Evolutionary conservation across 2,888 invertebrate species (phyloP).

Genomic region (Drosophila atroscutellata): DNA sequence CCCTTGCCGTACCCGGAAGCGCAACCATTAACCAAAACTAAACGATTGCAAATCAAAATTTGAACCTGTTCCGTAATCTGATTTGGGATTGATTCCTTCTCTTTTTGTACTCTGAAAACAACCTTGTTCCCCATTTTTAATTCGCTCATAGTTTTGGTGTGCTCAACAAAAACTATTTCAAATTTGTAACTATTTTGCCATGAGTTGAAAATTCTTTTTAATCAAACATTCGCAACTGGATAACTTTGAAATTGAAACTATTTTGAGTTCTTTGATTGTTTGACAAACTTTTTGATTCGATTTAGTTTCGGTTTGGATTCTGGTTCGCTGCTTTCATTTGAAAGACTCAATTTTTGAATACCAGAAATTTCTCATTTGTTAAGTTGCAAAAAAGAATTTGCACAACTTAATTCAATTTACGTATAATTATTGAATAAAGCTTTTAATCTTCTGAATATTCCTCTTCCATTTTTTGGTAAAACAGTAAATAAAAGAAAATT

Average conservation of each 20-base stretch:
- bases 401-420: too few species aligned
- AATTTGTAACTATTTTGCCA: background rate
- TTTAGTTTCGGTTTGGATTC: background rate
- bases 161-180: background rate
- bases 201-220: background rate
- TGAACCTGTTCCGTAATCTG: background rate
- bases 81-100: background rate
- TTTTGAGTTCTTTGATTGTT: background rate
- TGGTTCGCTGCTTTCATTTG: background rate
- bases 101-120: background rate
- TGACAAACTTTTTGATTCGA: background rate
- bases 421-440: background rate
- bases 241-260: background rate
- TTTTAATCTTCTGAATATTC: background rate
- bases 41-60: background rate
- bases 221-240: background rate
- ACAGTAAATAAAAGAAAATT: constrained; percentile 37
- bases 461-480: background rate
- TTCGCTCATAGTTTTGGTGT: background rate
- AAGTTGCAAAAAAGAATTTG: background rate
- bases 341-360: background rate
- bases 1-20: background rate
- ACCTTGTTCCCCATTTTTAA: background rate
- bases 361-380: background rate
- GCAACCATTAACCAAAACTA: background rate